Percentiles rank a stretch among this genome's conserved stretches.
Evolutionary conservation across 2,113 vertebrate genomes (phyloP).

Genomic region (Heptranchias perlo): DNA sequence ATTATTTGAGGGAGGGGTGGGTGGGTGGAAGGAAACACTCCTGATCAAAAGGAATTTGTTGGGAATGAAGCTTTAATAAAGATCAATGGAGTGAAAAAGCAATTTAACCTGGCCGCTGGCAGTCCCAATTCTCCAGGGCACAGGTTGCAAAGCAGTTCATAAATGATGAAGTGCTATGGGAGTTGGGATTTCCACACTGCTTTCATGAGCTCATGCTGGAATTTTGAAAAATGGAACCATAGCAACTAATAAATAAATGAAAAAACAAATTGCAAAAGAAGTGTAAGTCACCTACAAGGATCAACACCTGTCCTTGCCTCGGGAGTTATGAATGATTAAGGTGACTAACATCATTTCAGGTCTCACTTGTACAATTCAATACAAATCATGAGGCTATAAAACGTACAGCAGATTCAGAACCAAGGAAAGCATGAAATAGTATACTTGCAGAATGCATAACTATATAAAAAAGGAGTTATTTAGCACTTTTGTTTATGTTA

Average conservation of each 20-base stretch:
- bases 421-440: not conserved
- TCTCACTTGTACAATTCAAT: constrained; percentile 14
- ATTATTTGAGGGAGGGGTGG: not conserved
- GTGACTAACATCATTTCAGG: not conserved
- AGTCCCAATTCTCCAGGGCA: not conserved
- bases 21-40: too few species aligned
- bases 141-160: not conserved
- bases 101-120: not conserved
- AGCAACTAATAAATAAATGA: constrained; percentile 1
- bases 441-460: not conserved
- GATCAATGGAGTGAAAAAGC: not conserved
- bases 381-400: not conserved
- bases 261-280: not conserved
- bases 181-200: not conserved
- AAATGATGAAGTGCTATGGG: not conserved
- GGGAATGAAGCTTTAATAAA: not conserved
- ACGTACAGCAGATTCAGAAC: not conserved
- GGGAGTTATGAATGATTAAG: constrained; percentile 23
- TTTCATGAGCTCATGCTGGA: not conserved
- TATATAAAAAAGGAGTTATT: not conserved
- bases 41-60: not conserved
- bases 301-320: constrained; percentile 24
- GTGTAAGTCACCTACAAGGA: constrained; percentile 25
- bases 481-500: not conserved
- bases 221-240: not conserved